A percentile compares a stretch with the other conserved stretches of the same genome.
These are phyloP conservation scores for Ptychodera flava DNA, from an alignment of 35 echinoderm and acorn worm genomes.

Conservation along the genomic window DNA sequence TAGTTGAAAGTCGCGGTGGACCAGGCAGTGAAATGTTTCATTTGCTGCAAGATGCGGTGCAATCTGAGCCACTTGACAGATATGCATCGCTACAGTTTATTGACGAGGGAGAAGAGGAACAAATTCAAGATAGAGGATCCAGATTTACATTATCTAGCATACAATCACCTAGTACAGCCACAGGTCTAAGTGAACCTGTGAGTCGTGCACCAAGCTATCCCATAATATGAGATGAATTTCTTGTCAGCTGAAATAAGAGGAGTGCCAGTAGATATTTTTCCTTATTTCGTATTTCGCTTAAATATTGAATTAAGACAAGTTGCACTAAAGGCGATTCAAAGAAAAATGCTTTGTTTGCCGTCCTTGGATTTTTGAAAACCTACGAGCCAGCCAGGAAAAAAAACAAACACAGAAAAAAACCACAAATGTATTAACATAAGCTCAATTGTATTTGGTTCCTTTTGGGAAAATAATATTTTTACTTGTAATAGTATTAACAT, in stretches of 20 bases:
- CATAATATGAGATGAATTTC: neutral
- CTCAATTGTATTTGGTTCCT: neutral
- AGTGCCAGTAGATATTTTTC: neutral
- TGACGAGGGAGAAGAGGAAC: neutral
- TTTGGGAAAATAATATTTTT: neutral
- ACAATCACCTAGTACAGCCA: neutral
- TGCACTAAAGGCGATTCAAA: neutral
- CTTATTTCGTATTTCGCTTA: neutral
- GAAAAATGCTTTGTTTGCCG: neutral
- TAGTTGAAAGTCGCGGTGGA: slow-evolving; percentile 42
- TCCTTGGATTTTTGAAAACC: neutral
- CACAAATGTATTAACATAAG: neutral
- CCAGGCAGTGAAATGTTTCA: slow-evolving; percentile 94
- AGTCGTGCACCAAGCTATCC: neutral
- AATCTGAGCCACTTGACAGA: neutral
- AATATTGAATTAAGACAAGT: neutral
- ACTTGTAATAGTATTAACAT: neutral
- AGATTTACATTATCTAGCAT: neutral
- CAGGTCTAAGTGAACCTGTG: neutral
- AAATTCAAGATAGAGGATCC: neutral
- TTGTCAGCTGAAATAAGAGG: neutral
- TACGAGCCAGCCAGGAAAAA: no score
- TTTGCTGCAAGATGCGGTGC: neutral
- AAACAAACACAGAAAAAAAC: no score
- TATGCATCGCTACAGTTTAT: neutral